Percentiles rank a stretch among this genome's conserved stretches.
Conservation (phyloP, 1,140 invertebrate species). For the Diuraphis noxia region DNA sequence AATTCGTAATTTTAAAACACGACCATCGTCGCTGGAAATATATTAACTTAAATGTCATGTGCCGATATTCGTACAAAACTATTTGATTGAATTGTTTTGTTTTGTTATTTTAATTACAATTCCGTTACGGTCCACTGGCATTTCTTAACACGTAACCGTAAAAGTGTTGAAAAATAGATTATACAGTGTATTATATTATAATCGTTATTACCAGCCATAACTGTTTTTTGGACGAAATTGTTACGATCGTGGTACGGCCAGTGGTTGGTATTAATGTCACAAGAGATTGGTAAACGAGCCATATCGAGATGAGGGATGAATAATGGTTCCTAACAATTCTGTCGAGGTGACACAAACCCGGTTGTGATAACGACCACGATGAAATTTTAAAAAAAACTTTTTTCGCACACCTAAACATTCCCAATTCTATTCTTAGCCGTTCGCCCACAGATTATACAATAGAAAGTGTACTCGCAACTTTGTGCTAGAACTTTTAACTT, state of each 20-base stretch:
- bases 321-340: background rate
- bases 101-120: too few species aligned
- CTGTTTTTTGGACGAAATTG: background rate
- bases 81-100: too few species aligned
- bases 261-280: background rate
- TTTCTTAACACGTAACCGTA: background rate
- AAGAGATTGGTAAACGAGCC: background rate
- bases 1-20: too few species aligned
- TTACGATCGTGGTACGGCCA: background rate
- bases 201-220: background rate
- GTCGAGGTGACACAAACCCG: slow-evolving; percentile 18
- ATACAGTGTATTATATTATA: background rate
- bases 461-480: slow-evolving; percentile 24
- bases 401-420: slow-evolving; percentile 1
- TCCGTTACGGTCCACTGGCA: too few species aligned
- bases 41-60: too few species aligned
- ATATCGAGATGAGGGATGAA: background rate
- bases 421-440: background rate
- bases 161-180: background rate
- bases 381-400: slow-evolving; percentile 16
- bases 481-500: slow-evolving; percentile 36
- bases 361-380: slow-evolving; percentile 23
- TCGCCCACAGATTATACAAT: background rate
- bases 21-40: too few species aligned
- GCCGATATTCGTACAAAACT: too few species aligned